These are phyloP conservation scores for Tipula vernalis DNA, from an alignment of 2,888 invertebrate species.

Conservation along the genomic window DNA sequence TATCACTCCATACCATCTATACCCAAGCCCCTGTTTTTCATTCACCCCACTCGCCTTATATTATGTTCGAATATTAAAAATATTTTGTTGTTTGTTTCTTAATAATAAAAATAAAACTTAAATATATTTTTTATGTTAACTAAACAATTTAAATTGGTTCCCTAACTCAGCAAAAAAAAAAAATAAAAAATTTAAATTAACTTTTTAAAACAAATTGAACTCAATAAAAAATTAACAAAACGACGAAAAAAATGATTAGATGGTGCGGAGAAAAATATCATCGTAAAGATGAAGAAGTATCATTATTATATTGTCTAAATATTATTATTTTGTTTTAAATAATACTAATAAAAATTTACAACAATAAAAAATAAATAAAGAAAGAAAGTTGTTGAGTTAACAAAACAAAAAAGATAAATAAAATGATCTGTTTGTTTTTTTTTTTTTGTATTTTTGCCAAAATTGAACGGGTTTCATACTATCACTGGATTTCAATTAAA, in stretches of 20 bases:
- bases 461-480: not conserved
- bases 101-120: not conserved
- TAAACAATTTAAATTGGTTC: conserved; percentile 4
- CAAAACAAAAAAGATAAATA: not conserved
- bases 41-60: not conserved
- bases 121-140: not conserved
- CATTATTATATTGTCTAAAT: not conserved
- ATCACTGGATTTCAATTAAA: not conserved
- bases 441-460: not conserved
- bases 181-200: not conserved
- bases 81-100: not conserved
- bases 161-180: not conserved
- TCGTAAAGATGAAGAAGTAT: not conserved
- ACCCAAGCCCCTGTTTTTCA: not conserved
- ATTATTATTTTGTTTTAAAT: not conserved
- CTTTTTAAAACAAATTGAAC: not conserved
- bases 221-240: conserved; percentile 4
- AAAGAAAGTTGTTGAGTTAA: not conserved
- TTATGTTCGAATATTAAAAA: not conserved
- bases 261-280: not conserved
- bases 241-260: not conserved
- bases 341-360: not conserved
- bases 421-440: not conserved
- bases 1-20: not conserved
- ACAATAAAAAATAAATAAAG: not conserved